These are phyloP conservation scores for Phataginus tetradactyla DNA, from an alignment of 2,797 vertebrate species.

Conservation along the genomic window DNA sequence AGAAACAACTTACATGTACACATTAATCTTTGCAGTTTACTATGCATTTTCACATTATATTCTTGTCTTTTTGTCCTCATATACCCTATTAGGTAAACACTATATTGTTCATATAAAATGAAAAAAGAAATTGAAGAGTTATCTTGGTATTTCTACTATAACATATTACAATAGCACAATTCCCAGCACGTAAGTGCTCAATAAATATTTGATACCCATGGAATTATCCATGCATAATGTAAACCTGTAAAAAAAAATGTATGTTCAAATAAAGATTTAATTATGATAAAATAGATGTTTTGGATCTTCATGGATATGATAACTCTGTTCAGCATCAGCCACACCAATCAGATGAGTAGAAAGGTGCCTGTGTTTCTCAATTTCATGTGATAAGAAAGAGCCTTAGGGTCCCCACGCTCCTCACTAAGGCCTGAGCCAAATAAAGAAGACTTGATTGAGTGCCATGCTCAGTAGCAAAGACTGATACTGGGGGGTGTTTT, in stretches of 20 bases:
- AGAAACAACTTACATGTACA: neutral
- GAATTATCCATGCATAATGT: neutral
- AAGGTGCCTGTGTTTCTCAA: neutral
- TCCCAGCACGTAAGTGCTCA: neutral
- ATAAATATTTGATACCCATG: neutral
- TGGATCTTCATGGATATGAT: neutral
- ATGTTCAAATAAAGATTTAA: neutral
- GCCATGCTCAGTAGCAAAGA: neutral
- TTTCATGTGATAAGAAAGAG: neutral
- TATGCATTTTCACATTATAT: neutral
- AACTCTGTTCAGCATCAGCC: neutral
- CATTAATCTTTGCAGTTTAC: neutral
- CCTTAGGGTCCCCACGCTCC: neutral
- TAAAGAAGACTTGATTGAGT: neutral
- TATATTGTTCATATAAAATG: neutral
- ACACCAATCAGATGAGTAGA: neutral
- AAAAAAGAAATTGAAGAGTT: neutral
- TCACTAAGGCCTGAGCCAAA: neutral
- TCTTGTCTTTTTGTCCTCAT: neutral
- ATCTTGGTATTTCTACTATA: neutral
- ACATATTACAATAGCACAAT: neutral
- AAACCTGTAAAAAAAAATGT: neutral
- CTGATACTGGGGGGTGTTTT: neutral
- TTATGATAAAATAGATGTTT: neutral
- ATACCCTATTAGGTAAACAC: neutral